A percentile compares a stretch with the other conserved stretches of the same genome.
Conservation (phyloP, 2,888 invertebrate species). For the Hirtodrosophila trivittata region DNA sequence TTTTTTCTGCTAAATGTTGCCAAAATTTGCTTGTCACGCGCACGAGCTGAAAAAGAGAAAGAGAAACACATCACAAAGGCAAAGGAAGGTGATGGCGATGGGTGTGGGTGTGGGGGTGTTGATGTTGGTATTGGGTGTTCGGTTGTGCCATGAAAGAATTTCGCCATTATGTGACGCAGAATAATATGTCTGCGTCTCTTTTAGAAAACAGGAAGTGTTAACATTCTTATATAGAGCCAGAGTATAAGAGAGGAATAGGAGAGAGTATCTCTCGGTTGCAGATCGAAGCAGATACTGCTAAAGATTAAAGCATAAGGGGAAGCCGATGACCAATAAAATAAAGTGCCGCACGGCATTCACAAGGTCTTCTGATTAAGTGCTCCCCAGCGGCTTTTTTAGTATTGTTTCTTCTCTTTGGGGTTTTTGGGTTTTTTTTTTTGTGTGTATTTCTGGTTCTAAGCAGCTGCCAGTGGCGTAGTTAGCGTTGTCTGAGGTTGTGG, state of each 20-base stretch:
- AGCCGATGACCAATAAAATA: conserved; percentile 25
- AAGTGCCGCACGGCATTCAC: conserved; percentile 68
- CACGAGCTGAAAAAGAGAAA: conserved; percentile 49
- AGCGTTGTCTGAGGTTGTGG: conserved; percentile 2
- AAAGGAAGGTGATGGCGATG: not conserved
- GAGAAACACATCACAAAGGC: no score
- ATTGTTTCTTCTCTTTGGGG: conserved; percentile 3
- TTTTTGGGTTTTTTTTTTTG: conserved; percentile 23
- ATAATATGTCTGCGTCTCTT: conserved; percentile 18
- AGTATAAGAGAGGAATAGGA: not conserved
- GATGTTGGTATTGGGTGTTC: not conserved
- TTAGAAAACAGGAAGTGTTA: conserved; percentile 43
- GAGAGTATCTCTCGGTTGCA: not conserved
- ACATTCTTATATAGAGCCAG: conserved; percentile 12
- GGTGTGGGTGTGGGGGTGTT: not conserved
- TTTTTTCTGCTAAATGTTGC: conserved; percentile 52
- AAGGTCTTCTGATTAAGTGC: conserved; percentile 62
- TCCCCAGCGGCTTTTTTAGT: conserved; percentile 27
- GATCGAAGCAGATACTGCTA: not conserved
- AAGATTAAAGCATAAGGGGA: conserved; percentile 13
- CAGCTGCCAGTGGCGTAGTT: conserved; percentile 37
- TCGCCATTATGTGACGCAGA: conserved; percentile 45
- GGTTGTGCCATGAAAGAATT: conserved; percentile 14
- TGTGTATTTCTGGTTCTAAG: conserved; percentile 57
- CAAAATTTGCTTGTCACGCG: conserved; percentile 73